Conservation (phyloP, 2,888 invertebrate species). For the Eudiplozoon nipponicum region DNA sequence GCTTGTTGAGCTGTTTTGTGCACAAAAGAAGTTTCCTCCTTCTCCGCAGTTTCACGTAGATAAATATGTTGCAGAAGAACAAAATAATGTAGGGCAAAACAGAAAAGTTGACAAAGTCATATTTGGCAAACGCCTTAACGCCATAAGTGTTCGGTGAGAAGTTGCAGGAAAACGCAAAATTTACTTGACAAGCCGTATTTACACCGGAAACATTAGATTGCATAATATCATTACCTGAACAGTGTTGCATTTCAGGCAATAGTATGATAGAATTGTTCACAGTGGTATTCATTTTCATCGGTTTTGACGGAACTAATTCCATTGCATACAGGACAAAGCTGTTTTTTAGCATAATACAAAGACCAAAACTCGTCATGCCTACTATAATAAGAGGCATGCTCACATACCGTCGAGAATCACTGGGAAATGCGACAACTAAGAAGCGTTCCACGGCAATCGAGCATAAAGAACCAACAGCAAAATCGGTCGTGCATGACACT, state of each 20-base stretch:
- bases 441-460: conserved; percentile 15
- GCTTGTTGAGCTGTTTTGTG: no score
- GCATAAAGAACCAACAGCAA: conserved; percentile 14
- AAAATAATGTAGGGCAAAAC: conserved; percentile 15
- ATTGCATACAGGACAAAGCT: conserved; percentile 3
- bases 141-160: no score
- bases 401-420: conserved; percentile 10
- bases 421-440: conserved; percentile 15
- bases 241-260: no score
- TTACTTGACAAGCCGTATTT: no score
- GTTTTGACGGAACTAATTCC: no score
- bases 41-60: conserved; percentile 10
- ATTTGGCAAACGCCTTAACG: conserved; percentile 13
- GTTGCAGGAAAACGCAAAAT: no score
- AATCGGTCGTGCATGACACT: conserved; percentile 10
- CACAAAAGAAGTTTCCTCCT: background rate
- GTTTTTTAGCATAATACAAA: conserved; percentile 9
- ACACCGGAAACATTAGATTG: no score
- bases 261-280: no score
- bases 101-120: conserved; percentile 15
- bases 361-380: background rate
- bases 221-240: no score
- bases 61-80: conserved; percentile 17
- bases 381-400: no score
- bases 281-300: no score